Evolutionary conservation across 2,888 invertebrate species (phyloP).

Genomic region (Ophraella communa): DNA sequence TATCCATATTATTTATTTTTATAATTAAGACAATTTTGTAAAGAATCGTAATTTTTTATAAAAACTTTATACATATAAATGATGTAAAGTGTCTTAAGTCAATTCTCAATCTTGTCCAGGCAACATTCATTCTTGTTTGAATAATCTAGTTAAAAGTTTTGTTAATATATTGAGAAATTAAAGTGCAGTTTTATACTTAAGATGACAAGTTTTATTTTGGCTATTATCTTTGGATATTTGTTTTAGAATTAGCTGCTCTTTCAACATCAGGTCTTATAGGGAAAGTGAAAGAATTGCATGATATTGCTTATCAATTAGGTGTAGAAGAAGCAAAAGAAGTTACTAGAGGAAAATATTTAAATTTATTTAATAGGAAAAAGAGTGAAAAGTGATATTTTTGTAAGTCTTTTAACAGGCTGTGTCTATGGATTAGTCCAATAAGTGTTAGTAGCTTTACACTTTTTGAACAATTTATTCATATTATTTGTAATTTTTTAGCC

Average conservation of each 20-base stretch:
- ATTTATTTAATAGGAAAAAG: constrained; percentile 69
- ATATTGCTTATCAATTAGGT: constrained; percentile 92
- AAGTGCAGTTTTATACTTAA: background rate
- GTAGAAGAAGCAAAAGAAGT: constrained; percentile 95
- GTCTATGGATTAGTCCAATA: background rate
- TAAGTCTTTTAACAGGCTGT: background rate
- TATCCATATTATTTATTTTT: too few species aligned
- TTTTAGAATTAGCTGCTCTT: constrained; percentile 73
- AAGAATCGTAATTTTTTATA: too few species aligned
- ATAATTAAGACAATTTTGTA: too few species aligned
- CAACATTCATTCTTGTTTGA: too few species aligned
- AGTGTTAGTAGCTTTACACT: background rate
- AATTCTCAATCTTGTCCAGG: too few species aligned
- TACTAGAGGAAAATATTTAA: constrained; percentile 93
- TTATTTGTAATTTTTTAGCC: background rate
- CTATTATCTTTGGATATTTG: background rate
- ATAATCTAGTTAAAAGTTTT: too few species aligned
- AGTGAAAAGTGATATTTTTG: constrained; percentile 15
- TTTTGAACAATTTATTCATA: background rate
- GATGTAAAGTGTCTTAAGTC: too few species aligned
- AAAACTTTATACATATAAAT: too few species aligned
- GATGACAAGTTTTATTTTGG: background rate
- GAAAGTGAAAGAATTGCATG: constrained; percentile 93
- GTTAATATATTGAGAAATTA: too few species aligned
- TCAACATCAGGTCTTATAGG: constrained; percentile 85